Conservation (phyloP, 1,140 invertebrate genomes). For the Lucilia sericata region DNA sequence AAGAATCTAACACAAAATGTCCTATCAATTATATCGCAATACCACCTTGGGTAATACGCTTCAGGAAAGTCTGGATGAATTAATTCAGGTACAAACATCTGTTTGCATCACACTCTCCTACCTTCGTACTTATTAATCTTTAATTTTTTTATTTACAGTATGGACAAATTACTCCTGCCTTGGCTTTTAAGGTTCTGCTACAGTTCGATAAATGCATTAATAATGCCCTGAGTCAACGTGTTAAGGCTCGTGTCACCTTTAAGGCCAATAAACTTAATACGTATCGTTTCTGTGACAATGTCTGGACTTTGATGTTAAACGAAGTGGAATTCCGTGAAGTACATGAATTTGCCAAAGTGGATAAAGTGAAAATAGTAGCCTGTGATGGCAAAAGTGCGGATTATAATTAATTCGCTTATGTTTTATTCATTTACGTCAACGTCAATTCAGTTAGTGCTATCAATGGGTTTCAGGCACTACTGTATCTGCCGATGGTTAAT, state of each 20-base stretch:
- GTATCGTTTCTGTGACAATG: conserved; percentile 99
- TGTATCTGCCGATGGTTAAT: neutral
- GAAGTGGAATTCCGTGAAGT: conserved; percentile 97
- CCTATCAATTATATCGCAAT: conserved; percentile 97
- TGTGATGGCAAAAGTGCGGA: conserved; percentile 96
- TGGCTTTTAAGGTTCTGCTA: conserved; percentile 92
- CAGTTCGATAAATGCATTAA: conserved; percentile 99
- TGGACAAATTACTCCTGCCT: conserved; percentile 92
- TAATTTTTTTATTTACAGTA: conserved; percentile 77
- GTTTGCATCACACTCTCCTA: neutral
- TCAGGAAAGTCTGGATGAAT: conserved; percentile 94
- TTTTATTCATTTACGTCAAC: conserved; percentile 7
- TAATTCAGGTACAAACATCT: conserved; percentile 77
- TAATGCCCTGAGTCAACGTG: conserved; percentile 89
- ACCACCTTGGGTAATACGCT: conserved; percentile 97
- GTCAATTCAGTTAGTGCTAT: neutral
- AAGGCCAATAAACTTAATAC: conserved; percentile 98
- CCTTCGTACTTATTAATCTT: conserved; percentile 13
- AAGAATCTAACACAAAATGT: conserved; percentile 72
- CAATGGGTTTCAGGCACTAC: neutral
- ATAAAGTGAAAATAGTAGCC: conserved; percentile 99
- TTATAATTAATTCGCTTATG: conserved; percentile 49
- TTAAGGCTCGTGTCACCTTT: conserved; percentile 93
- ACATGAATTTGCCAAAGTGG: conserved; percentile 92
- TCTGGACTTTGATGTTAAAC: conserved; percentile 98